Base-by-base conservation (phyloP, 2,797 vertebrate genomes). In the Gephyroberyx darwinii region DNA sequence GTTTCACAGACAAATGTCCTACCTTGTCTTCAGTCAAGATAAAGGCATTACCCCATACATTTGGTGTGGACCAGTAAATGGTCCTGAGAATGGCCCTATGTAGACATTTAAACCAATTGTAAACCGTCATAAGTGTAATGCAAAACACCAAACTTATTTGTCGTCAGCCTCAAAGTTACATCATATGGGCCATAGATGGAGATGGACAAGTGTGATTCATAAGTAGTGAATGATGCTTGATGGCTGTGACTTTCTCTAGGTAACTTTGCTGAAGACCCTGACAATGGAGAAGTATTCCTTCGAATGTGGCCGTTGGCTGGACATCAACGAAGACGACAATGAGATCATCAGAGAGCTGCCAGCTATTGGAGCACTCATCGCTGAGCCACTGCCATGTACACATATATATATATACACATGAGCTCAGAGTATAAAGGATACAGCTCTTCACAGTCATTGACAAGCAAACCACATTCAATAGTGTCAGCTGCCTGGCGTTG, bases 291-390 rank as follows among this genome's bases (percentile, higher is more conserved):
- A 97, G 88, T 99, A 98, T 76, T 94, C 93, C 0, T 99, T 99
- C 83, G 92, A 86, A 62, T 99, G 98, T 5, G 95, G 95, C 65
- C 97, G 96, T 33, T 99, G 98, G 98, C 87, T 99, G 84, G 98
- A 99, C 86, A 92, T 96, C 87, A 99, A 97, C 0, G 98, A 99
- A 81, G 98, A 99, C 0, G 97, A 99, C 90, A 95, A 96, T 5
- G 97, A 99, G 91, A 98, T 98, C 0, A 89, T 95, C 73, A 86
- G 97, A 90, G 98, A 99, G 70, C 92, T 99, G 69, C 91, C 97
- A 0, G 96, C 97, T 0, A 95, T 94, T 17, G 96, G 97, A 45
- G 86, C 85, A 0, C 54, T 92, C 0, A 93, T 96, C 35, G 83
- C 91, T 26, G 95, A 96, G 69, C 95, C 96, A 8, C 94, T 96